Base-by-base conservation (phyloP, 2,888 invertebrate genomes). In the Chydorus sphaericus region DNA sequence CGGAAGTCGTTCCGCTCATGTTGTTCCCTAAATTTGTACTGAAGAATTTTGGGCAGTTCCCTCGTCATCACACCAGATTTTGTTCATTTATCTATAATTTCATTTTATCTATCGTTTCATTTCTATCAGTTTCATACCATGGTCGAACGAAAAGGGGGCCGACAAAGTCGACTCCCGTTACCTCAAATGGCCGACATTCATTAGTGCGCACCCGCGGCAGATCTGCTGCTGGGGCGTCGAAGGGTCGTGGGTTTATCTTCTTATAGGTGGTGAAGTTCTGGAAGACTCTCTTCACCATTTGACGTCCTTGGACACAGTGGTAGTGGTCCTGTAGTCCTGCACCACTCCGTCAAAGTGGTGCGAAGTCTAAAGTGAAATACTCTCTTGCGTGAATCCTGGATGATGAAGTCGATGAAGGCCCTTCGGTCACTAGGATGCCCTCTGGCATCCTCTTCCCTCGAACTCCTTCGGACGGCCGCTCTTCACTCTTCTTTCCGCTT, bases 91-190 rank as follows among this genome's bases (percentile, higher is more conserved):
- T 37, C 11, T n/a, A 53, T 18, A 37, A 20, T 23, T 11, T 16
- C 37, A 1, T 54, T 28, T 26, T 11, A 6, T 38, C 44, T 1
- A 14, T 16, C 8, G 57, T 52, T 39, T 61, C 55, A 8, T 54
- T 14, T 18, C 48, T 26, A 37, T 48, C 51, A 23, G 29, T 62
- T 28, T 62, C 50, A 11, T 26, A 39, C n/a, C n/a, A n/a, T n/a
- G n/a, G n/a, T n/a, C n/a, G n/a, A n/a, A n/a, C n/a, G n/a, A n/a
- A n/a, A 26, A 66, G 36, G 2, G 66, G 65, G 1, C 66, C 65
- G 7, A 62, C 53, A 56, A 62, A 62, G 37, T 63, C 63, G 8
- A 62, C 39, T 11, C 61, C 62, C 5, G 48, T 54, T 7, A 58
- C 51, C 44, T 60, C 57, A 39, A 60, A 60, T 11, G 44, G 57